These are phyloP conservation scores for Aphis gossypii DNA, from an alignment of 1,140 invertebrate species.

Conservation along the genomic window DNA sequence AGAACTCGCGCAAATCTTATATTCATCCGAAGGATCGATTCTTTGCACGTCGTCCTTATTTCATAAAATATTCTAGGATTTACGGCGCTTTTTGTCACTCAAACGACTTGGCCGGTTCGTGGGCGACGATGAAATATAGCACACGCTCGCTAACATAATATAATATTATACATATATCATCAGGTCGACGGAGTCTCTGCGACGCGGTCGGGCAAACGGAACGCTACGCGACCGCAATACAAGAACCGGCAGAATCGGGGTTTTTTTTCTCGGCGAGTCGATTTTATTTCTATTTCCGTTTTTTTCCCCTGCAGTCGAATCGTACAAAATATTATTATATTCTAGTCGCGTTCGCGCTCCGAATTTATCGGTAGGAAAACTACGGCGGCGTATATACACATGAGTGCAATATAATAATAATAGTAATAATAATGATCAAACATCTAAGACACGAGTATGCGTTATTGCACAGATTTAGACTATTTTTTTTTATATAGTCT, in stretches of 20 bases:
- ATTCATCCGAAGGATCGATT: not conserved
- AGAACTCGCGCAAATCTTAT: too few species aligned
- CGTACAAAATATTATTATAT: not conserved
- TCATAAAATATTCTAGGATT: not conserved
- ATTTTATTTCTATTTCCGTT: slow-evolving; percentile 14
- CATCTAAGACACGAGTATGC: not conserved
- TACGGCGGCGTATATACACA: not conserved
- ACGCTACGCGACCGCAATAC: slow-evolving; percentile 42
- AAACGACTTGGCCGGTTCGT: not conserved
- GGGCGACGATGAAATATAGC: not conserved
- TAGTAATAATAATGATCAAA: not conserved
- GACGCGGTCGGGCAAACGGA: slow-evolving; percentile 2
- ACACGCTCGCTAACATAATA: not conserved
- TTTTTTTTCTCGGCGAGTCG: not conserved
- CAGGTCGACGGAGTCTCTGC: not conserved
- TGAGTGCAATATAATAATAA: not conserved
- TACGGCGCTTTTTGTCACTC: not conserved
- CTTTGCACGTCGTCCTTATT: not conserved
- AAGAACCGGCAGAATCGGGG: not conserved
- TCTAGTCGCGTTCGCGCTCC: not conserved
- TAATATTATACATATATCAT: not conserved
- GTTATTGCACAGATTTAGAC: not conserved
- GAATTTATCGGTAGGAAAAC: slow-evolving; percentile 16
- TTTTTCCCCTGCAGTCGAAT: not conserved
- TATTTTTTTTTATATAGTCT: not conserved